A percentile compares a stretch with the other conserved stretches of the same genome.
Conservation (phyloP, 2,797 vertebrate genomes). For the Notolepis coatsorum region DNA sequence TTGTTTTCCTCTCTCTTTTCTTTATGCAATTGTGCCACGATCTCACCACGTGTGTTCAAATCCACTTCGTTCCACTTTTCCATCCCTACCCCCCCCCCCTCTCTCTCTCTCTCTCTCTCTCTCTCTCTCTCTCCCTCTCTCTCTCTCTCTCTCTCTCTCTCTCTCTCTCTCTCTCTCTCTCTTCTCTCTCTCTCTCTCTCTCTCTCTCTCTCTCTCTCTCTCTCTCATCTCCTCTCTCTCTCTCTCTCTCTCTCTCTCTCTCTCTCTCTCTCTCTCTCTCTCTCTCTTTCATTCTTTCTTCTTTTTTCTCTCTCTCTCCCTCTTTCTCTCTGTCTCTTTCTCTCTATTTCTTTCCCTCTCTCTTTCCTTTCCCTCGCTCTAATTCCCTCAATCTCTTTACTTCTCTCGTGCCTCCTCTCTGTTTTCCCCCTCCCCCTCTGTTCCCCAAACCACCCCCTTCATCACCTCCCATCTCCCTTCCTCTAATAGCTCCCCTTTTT, state of each 20-base stretch:
- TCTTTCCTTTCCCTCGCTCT: not conserved
- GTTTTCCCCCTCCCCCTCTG: not conserved
- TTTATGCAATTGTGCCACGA: not conserved
- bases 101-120: not conserved
- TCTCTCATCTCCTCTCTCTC: conserved; percentile 14
- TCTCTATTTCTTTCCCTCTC: conserved; percentile 13
- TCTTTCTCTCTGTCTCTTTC: conserved; percentile 28
- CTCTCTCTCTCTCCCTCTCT: not conserved
- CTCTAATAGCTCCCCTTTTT: conserved; percentile 58
- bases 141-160: conserved; percentile 4
- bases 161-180: not conserved
- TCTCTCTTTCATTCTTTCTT: conserved; percentile 44
- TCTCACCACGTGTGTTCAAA: not conserved
- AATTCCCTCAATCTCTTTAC: no score
- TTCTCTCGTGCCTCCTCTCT: not conserved
- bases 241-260: conserved; percentile 7
- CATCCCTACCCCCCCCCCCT: not conserved
- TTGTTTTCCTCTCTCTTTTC: no score
- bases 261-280: conserved; percentile 11
- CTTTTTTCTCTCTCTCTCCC: conserved; percentile 14
- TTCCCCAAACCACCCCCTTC: no score
- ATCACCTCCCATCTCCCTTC: conserved; percentile 10
- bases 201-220: conserved; percentile 31
- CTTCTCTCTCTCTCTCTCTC: conserved; percentile 2
- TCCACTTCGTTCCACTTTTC: not conserved